phyloP scores from a whole-genome alignment of 2,113 vertebrate genomes.

The Drymodes brunneopygia region DNA sequence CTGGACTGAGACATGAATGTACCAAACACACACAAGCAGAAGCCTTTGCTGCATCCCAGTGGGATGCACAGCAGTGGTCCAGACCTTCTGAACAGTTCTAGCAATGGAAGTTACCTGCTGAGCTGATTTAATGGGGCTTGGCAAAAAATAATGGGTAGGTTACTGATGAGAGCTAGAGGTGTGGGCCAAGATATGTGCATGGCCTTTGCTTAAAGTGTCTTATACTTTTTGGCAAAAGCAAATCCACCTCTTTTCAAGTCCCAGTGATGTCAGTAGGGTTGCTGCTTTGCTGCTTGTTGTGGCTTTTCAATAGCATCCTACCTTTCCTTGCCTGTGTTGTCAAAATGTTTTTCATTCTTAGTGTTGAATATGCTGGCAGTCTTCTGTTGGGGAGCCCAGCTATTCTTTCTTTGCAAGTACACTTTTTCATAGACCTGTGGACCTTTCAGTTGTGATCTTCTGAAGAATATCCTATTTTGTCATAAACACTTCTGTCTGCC shows the following conservation, averaged over 20 bases:
- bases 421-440: not conserved
- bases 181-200: not conserved
- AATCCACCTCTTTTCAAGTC: not conserved
- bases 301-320: not conserved
- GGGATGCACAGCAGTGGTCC: not conserved
- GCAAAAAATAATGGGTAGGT: not conserved
- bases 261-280: not conserved
- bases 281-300: not conserved
- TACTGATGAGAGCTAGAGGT: not conserved
- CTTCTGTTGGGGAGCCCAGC: not conserved
- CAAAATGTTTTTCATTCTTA: not conserved
- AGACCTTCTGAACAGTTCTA: not conserved
- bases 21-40: not conserved
- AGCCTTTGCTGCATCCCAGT: not conserved
- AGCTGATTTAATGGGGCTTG: not conserved
- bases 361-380: not conserved
- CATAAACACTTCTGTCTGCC: not conserved
- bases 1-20: not conserved
- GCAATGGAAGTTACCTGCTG: not conserved
- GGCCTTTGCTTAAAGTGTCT: not conserved
- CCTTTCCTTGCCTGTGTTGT: not conserved
- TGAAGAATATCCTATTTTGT: not conserved
- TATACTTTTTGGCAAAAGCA: not conserved
- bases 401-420: not conserved
- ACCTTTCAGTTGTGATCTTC: not conserved